Evolutionary conservation across 2,113 vertebrate genomes (phyloP).

Genomic region (Theristicus caerulescens): DNA sequence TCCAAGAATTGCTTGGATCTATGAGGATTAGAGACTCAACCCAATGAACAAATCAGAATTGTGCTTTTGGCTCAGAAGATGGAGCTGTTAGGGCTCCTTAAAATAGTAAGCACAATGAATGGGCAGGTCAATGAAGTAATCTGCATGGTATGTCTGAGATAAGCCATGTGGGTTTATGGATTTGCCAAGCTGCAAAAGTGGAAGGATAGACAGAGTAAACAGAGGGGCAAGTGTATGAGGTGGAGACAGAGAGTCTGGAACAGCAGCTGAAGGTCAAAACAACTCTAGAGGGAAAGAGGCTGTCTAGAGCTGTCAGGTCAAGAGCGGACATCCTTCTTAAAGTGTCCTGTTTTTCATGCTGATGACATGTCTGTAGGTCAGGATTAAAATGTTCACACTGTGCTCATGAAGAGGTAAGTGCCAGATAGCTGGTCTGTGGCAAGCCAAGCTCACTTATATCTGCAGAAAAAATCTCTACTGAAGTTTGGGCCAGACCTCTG

Average conservation of each 20-base stretch:
- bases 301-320: background rate
- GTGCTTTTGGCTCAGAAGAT: background rate
- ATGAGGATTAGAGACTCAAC: background rate
- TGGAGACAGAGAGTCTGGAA: background rate
- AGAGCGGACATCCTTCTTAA: background rate
- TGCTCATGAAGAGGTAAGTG: background rate
- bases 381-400: background rate
- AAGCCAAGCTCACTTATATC: background rate
- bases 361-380: background rate
- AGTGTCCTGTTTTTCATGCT: background rate
- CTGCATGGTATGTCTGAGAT: background rate
- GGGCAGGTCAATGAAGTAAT: background rate
- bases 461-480: background rate
- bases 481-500: background rate
- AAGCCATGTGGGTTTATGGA: background rate
- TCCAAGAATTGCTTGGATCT: background rate
- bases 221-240: background rate
- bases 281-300: background rate
- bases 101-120: background rate
- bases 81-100: background rate
- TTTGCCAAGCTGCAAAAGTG: background rate
- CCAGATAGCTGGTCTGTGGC: background rate
- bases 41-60: background rate
- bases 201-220: background rate
- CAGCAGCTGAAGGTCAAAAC: background rate